Percentiles rank a stretch among this genome's conserved stretches.
Conservation (phyloP, 2,888 invertebrate genomes). For the Pachycephus smyrnensis region DNA sequence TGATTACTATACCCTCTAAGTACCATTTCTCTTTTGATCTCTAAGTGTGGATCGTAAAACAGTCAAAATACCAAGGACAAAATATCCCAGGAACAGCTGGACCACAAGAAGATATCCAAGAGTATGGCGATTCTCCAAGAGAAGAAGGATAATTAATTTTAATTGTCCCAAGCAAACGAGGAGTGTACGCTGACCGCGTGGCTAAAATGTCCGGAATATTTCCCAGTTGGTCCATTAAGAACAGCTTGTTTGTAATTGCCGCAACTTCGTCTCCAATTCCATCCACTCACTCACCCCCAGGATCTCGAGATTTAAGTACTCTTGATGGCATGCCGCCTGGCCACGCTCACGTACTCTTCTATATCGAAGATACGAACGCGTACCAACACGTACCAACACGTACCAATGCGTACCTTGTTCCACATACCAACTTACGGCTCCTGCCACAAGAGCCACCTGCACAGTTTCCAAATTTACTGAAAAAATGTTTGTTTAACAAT, state of each 20-base stretch:
- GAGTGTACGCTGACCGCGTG: conserved; percentile 40
- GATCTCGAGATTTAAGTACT: conserved; percentile 52
- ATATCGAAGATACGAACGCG: background rate
- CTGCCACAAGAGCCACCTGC: conserved; percentile 16
- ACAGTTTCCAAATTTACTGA: conserved; percentile 30
- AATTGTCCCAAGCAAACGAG: conserved; percentile 49
- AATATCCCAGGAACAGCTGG: conserved; percentile 38
- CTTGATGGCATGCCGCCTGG: conserved; percentile 38
- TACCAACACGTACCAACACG: background rate
- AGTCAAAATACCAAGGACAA: background rate
- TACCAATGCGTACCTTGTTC: conserved; percentile 24
- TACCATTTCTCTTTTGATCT: background rate
- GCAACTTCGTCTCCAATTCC: conserved; percentile 9
- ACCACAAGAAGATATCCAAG: conserved; percentile 38
- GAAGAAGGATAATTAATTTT: conserved; percentile 57
- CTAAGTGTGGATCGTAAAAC: background rate
- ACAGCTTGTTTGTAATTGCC: conserved; percentile 52
- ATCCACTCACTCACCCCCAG: conserved; percentile 19
- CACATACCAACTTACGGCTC: conserved; percentile 22
- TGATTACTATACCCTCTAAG: background rate
- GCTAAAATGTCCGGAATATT: conserved; percentile 56
- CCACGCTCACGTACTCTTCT: conserved; percentile 47
- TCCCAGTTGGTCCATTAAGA: conserved; percentile 54
- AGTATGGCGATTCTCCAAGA: conserved; percentile 28
- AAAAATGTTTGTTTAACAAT: background rate